Conservation (phyloP, 2,888 invertebrate species). For the Epinotia ramella region DNA sequence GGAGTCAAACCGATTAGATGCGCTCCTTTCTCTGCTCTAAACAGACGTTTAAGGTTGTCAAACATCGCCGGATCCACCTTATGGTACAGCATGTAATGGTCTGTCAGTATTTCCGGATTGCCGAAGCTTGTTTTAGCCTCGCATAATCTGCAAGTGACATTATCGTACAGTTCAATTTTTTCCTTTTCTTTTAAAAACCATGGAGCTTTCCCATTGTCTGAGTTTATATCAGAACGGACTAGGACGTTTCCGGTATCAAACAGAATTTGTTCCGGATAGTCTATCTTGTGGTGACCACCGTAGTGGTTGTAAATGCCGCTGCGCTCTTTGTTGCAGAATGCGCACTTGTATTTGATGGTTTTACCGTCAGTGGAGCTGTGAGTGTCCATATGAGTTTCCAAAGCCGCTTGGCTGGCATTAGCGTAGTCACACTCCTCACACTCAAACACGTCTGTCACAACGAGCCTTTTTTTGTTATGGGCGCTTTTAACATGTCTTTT, state of each 20-base stretch:
- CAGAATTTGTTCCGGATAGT: slow-evolving; percentile 15
- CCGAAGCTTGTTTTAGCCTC: neutral
- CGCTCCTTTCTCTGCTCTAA: slow-evolving; percentile 17
- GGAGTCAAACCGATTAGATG: slow-evolving; percentile 5
- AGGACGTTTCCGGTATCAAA: slow-evolving; percentile 9
- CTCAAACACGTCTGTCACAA: neutral
- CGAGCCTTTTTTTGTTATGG: neutral
- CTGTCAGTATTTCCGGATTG: neutral
- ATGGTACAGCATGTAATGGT: slow-evolving; percentile 7
- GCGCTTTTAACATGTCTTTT: neutral
- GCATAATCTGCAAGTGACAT: slow-evolving; percentile 21
- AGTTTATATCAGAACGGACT: slow-evolving; percentile 9
- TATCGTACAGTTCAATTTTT: slow-evolving; percentile 7
- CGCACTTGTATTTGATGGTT: slow-evolving; percentile 9
- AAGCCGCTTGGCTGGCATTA: neutral
- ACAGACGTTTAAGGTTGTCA: slow-evolving; percentile 1
- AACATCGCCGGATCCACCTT: slow-evolving; percentile 5
- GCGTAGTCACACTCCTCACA: slow-evolving; percentile 3
- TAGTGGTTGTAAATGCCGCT: neutral
- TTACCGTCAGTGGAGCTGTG: neutral
- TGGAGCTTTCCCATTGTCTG: slow-evolving; percentile 8
- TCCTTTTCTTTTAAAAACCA: slow-evolving; percentile 22
- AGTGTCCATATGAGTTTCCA: neutral
- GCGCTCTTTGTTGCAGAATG: slow-evolving; percentile 5
- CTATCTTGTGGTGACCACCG: neutral